phyloP scores from a whole-genome alignment of 1,140 invertebrate species.

The Lepidostoma basale region DNA sequence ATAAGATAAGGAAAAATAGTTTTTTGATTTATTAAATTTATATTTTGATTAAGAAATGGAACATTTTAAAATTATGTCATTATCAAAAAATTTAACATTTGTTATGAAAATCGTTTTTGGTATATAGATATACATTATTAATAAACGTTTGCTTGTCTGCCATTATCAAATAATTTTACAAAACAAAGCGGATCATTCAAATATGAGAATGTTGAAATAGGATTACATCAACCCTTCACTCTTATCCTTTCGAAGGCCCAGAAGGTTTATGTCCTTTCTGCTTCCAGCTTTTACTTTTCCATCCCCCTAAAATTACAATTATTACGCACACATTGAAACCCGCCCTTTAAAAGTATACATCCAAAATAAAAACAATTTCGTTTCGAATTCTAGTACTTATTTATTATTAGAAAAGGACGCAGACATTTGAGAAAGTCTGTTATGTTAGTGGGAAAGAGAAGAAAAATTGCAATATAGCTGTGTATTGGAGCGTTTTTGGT shows the following conservation, averaged over 20 bases:
- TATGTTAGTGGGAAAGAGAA: not conserved
- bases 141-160: too few species aligned
- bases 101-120: too few species aligned
- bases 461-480: slow-evolving; percentile 41
- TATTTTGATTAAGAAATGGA: too few species aligned
- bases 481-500: slow-evolving; percentile 40
- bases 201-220: not conserved
- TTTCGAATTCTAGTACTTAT: not conserved
- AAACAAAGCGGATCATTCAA: too few species aligned
- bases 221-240: not conserved
- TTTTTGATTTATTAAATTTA: too few species aligned
- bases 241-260: not conserved
- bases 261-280: not conserved
- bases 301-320: not conserved
- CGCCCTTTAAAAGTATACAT: not conserved
- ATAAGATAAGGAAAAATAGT: too few species aligned
- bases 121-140: too few species aligned
- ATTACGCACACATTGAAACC: not conserved
- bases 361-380: not conserved
- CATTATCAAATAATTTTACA: too few species aligned
- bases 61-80: too few species aligned
- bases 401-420: not conserved
- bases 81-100: too few species aligned
- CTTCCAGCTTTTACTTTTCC: not conserved
- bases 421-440: not conserved